Conservation (phyloP, 2,888 invertebrate genomes). For the Campopleginae sp. region DNA sequence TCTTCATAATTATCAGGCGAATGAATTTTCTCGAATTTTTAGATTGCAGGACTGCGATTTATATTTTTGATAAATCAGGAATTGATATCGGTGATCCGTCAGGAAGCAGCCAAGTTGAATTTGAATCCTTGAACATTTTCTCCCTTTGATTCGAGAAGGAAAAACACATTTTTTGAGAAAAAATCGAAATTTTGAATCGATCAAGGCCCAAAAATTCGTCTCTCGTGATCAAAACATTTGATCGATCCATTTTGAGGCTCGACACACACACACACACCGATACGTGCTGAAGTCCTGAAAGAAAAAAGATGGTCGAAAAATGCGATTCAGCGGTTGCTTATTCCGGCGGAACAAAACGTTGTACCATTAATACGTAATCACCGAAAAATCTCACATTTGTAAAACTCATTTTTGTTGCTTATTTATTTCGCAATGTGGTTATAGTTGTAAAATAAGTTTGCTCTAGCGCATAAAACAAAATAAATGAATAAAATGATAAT, state of each 20-base stretch:
- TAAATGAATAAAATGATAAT: neutral
- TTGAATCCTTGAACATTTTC: slow-evolving; percentile 81
- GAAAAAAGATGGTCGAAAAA: slow-evolving; percentile 14
- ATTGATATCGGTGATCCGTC: slow-evolving; percentile 94
- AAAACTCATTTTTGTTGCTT: slow-evolving; percentile 49
- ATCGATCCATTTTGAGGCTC: slow-evolving; percentile 16
- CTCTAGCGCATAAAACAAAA: slow-evolving; percentile 42
- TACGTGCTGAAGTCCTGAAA: neutral
- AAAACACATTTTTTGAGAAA: neutral
- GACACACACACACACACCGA: neutral
- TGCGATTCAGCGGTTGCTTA: slow-evolving; percentile 16
- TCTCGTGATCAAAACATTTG: slow-evolving; percentile 19
- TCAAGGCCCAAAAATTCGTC: neutral
- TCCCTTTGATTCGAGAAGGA: neutral
- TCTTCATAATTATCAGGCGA: neutral
- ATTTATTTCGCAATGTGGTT: slow-evolving; percentile 60
- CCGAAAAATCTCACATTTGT: slow-evolving; percentile 36
- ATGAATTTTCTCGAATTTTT: slow-evolving; percentile 76
- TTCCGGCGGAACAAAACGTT: slow-evolving; percentile 24
- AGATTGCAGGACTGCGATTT: slow-evolving; percentile 96
- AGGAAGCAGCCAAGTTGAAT: slow-evolving; percentile 94
- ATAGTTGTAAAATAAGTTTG: slow-evolving; percentile 54
- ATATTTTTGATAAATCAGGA: slow-evolving; percentile 97
- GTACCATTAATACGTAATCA: slow-evolving; percentile 18
- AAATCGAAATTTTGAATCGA: slow-evolving; percentile 1